These are phyloP conservation scores for Tangara arthus DNA, from an alignment of 2,797 vertebrate genomes.

Conservation along the genomic window DNA sequence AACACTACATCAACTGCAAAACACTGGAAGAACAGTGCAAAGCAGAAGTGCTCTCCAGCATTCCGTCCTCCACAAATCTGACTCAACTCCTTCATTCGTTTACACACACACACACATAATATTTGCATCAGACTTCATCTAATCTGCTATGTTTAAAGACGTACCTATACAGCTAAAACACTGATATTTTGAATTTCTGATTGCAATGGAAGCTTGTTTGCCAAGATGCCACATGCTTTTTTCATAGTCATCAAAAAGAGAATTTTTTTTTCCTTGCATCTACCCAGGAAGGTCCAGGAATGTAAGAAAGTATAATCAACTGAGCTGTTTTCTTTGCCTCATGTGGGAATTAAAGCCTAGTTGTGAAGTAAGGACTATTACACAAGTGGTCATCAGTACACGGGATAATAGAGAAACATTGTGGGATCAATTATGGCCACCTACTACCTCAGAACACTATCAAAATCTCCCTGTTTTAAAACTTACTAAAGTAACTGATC, in stretches of 20 bases:
- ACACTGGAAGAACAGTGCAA: background rate
- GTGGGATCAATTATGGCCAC: background rate
- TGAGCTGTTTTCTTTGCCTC: background rate
- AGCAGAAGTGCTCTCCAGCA: background rate
- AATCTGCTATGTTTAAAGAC: background rate
- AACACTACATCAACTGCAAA: background rate
- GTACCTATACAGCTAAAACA: background rate
- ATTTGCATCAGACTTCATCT: background rate
- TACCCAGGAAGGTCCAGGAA: background rate
- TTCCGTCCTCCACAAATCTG: background rate
- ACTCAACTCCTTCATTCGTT: background rate
- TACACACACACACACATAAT: background rate
- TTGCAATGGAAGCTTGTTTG: background rate
- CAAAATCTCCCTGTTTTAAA: background rate
- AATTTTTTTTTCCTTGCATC: background rate
- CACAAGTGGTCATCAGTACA: background rate
- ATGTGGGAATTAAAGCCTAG: background rate
- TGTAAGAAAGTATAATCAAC: background rate
- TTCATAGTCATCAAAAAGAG: background rate
- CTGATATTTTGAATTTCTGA: background rate
- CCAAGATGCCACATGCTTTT: rapidly evolving
- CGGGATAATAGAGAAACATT: background rate
- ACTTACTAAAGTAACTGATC: background rate
- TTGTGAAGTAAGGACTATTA: background rate
- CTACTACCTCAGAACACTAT: background rate